Conservation (phyloP, 2,797 vertebrate species). For the Myoxocephalus aenaeus region DNA sequence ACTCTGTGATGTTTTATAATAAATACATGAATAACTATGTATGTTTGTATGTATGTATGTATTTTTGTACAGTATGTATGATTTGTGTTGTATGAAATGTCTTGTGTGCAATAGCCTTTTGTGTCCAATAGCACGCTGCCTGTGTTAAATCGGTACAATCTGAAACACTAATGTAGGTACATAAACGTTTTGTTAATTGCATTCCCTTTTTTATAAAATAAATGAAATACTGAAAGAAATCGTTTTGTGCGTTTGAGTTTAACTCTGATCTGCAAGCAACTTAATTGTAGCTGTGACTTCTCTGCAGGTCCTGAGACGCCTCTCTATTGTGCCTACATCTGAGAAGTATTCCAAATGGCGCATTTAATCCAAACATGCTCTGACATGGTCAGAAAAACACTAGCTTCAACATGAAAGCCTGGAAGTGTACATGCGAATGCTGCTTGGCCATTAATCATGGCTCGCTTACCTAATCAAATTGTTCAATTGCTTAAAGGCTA, state of each 20-base stretch:
- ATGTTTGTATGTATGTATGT: slow-evolving; percentile 76
- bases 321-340: slow-evolving; percentile 51
- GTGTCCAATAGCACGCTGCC: slow-evolving; percentile 86
- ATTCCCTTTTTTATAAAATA: slow-evolving; percentile 85
- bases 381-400: slow-evolving; percentile 76
- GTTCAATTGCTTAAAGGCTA: slow-evolving; percentile 62
- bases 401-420: slow-evolving; percentile 74
- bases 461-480: slow-evolving; percentile 66
- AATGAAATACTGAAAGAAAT: slow-evolving; percentile 75
- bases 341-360: slow-evolving; percentile 57
- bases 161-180: slow-evolving; percentile 89
- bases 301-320: slow-evolving; percentile 62
- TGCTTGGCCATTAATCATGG: slow-evolving; percentile 64
- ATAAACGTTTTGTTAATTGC: slow-evolving; percentile 81
- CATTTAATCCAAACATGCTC: slow-evolving; percentile 77
- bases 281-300: slow-evolving; percentile 16
- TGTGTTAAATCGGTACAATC: slow-evolving; percentile 86
- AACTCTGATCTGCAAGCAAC: slow-evolving; percentile 25
- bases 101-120: slow-evolving; percentile 88
- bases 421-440: slow-evolving; percentile 54
- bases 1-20: slow-evolving; percentile 69
- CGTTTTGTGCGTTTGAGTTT: slow-evolving; percentile 25
- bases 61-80: slow-evolving; percentile 83
- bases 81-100: slow-evolving; percentile 82
- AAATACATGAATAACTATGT: slow-evolving; percentile 78